A percentile compares a stretch with the other conserved stretches of the same genome.
These are phyloP conservation scores for Chalcis sispes DNA, from an alignment of 2,888 invertebrate genomes.

Conservation along the genomic window DNA sequence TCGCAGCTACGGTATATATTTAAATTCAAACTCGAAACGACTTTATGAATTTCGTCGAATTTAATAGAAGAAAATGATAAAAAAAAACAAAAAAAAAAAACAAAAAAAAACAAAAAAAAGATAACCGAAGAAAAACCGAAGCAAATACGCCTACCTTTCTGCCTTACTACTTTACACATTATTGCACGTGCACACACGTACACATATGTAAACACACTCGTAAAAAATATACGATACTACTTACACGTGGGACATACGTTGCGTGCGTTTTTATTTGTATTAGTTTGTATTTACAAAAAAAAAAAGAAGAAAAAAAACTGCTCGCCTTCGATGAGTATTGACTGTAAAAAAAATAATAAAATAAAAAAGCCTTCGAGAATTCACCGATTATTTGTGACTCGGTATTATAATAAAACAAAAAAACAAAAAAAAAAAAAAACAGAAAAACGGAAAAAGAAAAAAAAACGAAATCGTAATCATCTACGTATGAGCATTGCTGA, in stretches of 20 bases:
- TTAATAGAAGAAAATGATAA: slow-evolving; percentile 53
- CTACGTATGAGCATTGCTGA: too few species aligned
- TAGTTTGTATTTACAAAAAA: slow-evolving; percentile 42
- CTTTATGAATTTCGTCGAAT: slow-evolving; percentile 50
- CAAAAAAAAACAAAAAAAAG: slow-evolving; percentile 25
- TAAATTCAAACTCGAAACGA: slow-evolving; percentile 26
- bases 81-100: slow-evolving; percentile 38
- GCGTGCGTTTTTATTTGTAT: slow-evolving; percentile 49
- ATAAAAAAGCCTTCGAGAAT: slow-evolving; percentile 53
- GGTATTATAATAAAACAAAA: slow-evolving; percentile 38
- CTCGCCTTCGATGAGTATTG: slow-evolving; percentile 55
- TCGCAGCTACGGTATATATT: slow-evolving; percentile 46
- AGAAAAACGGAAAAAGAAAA: slow-evolving; percentile 12
- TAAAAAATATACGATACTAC: not conserved
- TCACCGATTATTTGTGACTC: slow-evolving; percentile 56
- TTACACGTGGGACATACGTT: not conserved
- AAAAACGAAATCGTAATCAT: too few species aligned
- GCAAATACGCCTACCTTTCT: slow-evolving; percentile 69
- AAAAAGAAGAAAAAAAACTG: slow-evolving; percentile 39
- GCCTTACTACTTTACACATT: slow-evolving; percentile 69
- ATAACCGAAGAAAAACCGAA: slow-evolving; percentile 34
- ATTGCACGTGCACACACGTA: slow-evolving; percentile 6
- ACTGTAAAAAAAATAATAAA: slow-evolving; percentile 54
- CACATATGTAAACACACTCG: slow-evolving; percentile 30
- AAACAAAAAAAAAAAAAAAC: slow-evolving; percentile 23